Evolutionary conservation across 1,140 invertebrate genomes (phyloP).

Genomic region (Lordiphosa stackelbergi): DNA sequence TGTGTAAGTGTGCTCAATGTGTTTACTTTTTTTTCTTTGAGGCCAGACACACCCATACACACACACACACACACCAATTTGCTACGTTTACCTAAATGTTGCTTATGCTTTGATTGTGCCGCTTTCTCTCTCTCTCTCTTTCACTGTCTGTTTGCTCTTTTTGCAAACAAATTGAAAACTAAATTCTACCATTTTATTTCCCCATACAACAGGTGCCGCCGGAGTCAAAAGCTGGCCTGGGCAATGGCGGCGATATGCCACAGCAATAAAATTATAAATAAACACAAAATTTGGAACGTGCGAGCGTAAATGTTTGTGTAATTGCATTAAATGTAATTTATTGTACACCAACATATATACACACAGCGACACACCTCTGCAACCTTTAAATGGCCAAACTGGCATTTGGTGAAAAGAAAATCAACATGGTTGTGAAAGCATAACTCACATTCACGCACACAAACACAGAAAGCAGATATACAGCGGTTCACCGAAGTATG

Average conservation of each 20-base stretch:
- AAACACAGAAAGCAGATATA: conserved; percentile 10
- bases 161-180: conserved; percentile 18
- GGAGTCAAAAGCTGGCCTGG: conserved; percentile 84
- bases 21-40: conserved; percentile 28
- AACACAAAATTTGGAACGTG: conserved; percentile 40
- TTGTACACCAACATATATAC: conserved; percentile 23
- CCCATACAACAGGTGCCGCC: conserved; percentile 80
- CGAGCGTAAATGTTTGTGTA: conserved; percentile 49
- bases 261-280: conserved; percentile 61
- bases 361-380: conserved; percentile 17
- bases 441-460: conserved; percentile 37
- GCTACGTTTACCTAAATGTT: conserved; percentile 63
- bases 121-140: conserved; percentile 11
- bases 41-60: conserved; percentile 22
- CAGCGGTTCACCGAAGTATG: conserved; percentile 41
- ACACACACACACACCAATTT: conserved; percentile 20
- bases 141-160: conserved; percentile 5
- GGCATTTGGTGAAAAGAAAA: conserved; percentile 66
- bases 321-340: conserved; percentile 67
- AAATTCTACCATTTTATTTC: conserved; percentile 17
- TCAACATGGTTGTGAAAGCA: conserved; percentile 68
- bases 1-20: conserved; percentile 33
- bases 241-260: conserved; percentile 81
- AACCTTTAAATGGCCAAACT: conserved; percentile 35
- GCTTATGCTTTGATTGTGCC: conserved; percentile 69